Base-by-base conservation (phyloP, 2,113 vertebrate species). In the Pachypanchax playfairii region DNA sequence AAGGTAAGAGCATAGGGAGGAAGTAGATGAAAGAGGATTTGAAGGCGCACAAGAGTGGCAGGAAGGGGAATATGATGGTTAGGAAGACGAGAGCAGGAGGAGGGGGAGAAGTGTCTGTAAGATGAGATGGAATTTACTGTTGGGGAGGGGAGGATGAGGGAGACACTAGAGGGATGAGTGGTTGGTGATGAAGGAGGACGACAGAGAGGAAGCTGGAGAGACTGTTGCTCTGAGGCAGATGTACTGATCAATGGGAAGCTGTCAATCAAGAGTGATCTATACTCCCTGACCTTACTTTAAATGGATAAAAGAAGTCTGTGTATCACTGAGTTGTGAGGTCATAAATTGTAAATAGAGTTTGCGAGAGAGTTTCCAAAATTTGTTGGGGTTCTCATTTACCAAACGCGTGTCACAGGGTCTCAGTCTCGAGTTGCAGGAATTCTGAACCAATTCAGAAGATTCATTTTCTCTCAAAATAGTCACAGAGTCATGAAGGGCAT, bases 181-280 rank as follows among this genome's bases (percentile, higher is more conserved):
- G 46, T 57, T 65, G 77, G 63, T 69, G 67, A 56, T 62, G 57
- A 53, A 75, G 63, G 59, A 44, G 60, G 35, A 42, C 52, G 50
- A 41, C 1, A 17, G 25, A 36, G 42, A 33, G 43, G 44, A 44
- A 20, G 67, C n/a, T 49, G 51, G 63, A 29, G 60, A 46, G 48
- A 28, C 52, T 1, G 47, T 58, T 13, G 54, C 74, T 69, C 51
- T 70, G 77, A 80, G 75, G 74, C 73, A 75, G 61, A 78, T 64
- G 83, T 46, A 83, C 73, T 35, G 76, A 73, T 87, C 84, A 54
- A 90, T 89, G 50, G 33, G 69, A 79, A 66, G 69, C 39, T 59
- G 44, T 86, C 83, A 66, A 82, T 87, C 84, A 78, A 61, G 74
- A 73, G 63, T 69, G 80, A 87, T 85, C 86, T 46, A 84, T 85